Evolutionary conservation across 2,888 invertebrate genomes (phyloP).

Genomic region (Parnassius smintheus): DNA sequence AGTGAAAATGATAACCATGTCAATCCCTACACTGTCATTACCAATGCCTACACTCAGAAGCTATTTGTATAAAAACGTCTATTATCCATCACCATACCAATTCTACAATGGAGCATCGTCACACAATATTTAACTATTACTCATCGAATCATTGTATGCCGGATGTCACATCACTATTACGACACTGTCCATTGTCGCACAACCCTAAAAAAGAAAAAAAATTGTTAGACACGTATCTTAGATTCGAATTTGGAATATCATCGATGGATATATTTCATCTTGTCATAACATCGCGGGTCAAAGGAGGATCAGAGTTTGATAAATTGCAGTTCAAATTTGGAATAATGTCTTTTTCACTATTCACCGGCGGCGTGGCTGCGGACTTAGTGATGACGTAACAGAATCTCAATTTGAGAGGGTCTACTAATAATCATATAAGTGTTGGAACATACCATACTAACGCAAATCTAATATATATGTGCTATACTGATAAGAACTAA

Average conservation of each 20-base stretch:
- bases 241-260: constrained; percentile 72
- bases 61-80: constrained; percentile 18
- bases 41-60: constrained; percentile 15
- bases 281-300: constrained; percentile 79
- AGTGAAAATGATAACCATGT: background rate
- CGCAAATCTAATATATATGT: background rate
- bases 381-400: constrained; percentile 67
- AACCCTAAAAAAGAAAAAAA: constrained; percentile 45
- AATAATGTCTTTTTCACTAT: constrained; percentile 80
- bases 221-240: constrained; percentile 51
- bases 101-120: constrained; percentile 35
- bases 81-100: constrained; percentile 21
- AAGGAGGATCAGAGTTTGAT: constrained; percentile 74
- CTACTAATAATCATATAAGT: constrained; percentile 32
- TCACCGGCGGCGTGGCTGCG: constrained; percentile 47
- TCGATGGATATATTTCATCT: constrained; percentile 76
- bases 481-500: no score
- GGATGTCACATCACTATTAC: constrained; percentile 72
- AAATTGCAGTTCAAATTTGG: constrained; percentile 78
- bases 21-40: no score
- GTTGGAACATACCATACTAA: constrained; percentile 11
- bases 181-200: constrained; percentile 43
- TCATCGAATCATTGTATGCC: constrained; percentile 63
- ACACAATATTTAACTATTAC: constrained; percentile 50
- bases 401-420: constrained; percentile 53